Evolutionary conservation across 2,113 vertebrate species (phyloP), one percentile per base, ranked within the genome.

Genomic region (Tursiops truncatus): DNA sequence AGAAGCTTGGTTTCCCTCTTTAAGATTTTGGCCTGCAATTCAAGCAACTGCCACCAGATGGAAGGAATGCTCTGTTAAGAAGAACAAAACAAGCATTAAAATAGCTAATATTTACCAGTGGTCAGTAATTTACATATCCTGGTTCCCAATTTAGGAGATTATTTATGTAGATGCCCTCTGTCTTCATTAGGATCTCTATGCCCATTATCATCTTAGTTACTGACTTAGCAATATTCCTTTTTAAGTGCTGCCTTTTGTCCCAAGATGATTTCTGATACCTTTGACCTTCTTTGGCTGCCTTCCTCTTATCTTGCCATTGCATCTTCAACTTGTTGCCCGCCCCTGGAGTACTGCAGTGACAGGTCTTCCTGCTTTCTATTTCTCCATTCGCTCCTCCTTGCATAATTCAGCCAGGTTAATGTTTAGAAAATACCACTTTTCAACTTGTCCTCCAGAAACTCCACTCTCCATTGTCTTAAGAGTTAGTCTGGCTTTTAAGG

Each of bases 11-110:
- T 93, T 94, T 96, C 47, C 41, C 21, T 90, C 80, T 89, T 18
- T 83, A 38, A 63, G 38, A 85, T 86, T 95, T 93, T 97, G 90
- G 31, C 95, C 92, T 96, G 94, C 87, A 97, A 96, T 96, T 97
- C 80, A 92, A 38, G 18, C 63, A 90, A 3, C 87, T 95, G 63
- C 97, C 96, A 96, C 94, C 83, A 97, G 96, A 95, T 97, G 94
- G 94, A 92, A 97, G 88, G 87, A 89, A 95, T 77, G 60, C 23
- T 93, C 47, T 96, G 90, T 94, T 92, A 92, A 85, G 95, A 33
- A 63, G 74, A 95, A 74, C 50, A 91, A 79, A 97, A 71, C 63
- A 96, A 83, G 20, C 13, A 12, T 71, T 96, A 87, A 93, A 60
- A 83, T 90, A 50, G 36, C 79, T 89, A 73, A 71, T 92, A 36